Percentiles rank a stretch among this genome's conserved stretches.
Conservation (phyloP, 2,888 invertebrate genomes). For the Eristalinus sepulchralis region DNA sequence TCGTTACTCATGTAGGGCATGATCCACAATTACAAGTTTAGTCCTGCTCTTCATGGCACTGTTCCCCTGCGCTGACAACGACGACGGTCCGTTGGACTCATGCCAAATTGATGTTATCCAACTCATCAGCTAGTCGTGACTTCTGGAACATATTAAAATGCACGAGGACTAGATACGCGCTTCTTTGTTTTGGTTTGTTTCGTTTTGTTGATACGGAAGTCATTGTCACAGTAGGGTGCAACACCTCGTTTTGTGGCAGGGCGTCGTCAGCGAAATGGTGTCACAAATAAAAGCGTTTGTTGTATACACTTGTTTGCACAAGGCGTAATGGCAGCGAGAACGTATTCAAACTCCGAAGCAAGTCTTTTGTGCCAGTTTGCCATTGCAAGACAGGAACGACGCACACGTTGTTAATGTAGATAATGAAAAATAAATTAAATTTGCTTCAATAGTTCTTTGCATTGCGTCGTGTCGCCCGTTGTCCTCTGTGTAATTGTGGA, state of each 20-base stretch:
- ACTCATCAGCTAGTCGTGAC: slow-evolving; percentile 56
- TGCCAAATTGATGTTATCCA: slow-evolving; percentile 62
- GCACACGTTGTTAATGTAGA: slow-evolving; percentile 27
- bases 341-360: background rate
- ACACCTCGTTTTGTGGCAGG: slow-evolving; percentile 41
- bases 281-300: slow-evolving; percentile 22
- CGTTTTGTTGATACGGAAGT: slow-evolving; percentile 25
- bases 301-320: background rate
- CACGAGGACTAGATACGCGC: slow-evolving; percentile 24
- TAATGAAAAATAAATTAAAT: slow-evolving; percentile 53
- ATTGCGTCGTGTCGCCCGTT: slow-evolving; percentile 7
- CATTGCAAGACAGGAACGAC: background rate
- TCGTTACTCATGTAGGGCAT: slow-evolving; percentile 16
- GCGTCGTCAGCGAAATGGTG: slow-evolving; percentile 40
- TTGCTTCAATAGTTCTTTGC: slow-evolving; percentile 24
- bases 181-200: background rate
- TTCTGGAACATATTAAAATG: slow-evolving; percentile 47
- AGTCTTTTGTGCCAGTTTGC: slow-evolving; percentile 6
- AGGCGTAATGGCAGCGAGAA: slow-evolving; percentile 7
- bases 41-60: background rate
- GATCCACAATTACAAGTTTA: slow-evolving; percentile 2
- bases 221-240: slow-evolving; percentile 47
- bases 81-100: slow-evolving; percentile 15
- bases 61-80: background rate
- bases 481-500: slow-evolving; percentile 14